phyloP scores from a whole-genome alignment of 2,113 vertebrate genomes.

The Galemys pyrenaicus region DNA sequence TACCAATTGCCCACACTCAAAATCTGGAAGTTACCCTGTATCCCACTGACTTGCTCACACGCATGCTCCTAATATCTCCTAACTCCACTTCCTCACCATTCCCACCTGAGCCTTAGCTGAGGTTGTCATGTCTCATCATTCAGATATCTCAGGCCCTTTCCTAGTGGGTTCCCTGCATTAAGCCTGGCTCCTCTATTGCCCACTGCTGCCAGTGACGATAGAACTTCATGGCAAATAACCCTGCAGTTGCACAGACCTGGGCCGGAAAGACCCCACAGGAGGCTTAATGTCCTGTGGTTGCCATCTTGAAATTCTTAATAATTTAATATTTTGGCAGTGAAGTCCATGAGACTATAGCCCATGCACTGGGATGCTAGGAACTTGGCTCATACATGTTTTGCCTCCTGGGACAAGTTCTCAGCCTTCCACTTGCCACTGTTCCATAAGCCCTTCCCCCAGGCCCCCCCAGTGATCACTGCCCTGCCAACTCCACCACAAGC shows the following conservation, averaged over 20 bases:
- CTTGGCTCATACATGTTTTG: background rate
- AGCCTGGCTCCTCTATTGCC: background rate
- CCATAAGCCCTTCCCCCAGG: background rate
- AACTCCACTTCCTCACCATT: background rate
- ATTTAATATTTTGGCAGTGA: background rate
- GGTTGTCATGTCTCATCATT: background rate
- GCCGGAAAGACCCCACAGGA: background rate
- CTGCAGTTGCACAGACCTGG: background rate
- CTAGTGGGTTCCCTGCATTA: background rate
- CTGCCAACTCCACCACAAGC: background rate
- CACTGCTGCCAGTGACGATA: background rate
- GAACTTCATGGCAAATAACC: background rate
- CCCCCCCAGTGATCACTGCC: background rate
- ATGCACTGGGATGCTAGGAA: accelerated
- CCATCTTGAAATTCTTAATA: background rate
- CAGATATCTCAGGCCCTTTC: background rate
- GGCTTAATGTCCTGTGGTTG: background rate
- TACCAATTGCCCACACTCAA: background rate
- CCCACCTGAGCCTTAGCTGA: background rate
- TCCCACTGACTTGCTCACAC: background rate
- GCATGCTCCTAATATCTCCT: background rate
- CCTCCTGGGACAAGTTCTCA: background rate
- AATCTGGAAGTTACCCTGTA: background rate
- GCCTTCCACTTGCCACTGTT: background rate
- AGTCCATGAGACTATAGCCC: background rate